Evolutionary conservation across 1,140 invertebrate species (phyloP), one percentile per base, ranked within the genome.

Genomic region (Leptonema lineaticorne): DNA sequence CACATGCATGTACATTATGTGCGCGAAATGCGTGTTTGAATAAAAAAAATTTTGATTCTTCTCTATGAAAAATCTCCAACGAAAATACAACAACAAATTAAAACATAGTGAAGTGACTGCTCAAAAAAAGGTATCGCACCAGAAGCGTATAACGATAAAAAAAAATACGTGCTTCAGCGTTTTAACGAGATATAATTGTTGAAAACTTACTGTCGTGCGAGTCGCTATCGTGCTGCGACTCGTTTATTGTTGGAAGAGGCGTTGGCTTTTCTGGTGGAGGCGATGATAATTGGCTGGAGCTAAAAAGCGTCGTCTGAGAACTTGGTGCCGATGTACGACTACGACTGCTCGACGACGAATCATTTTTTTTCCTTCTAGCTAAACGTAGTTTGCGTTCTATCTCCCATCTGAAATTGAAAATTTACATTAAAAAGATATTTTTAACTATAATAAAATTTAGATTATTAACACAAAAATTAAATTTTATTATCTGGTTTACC

Each of bases 331-430:
- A 41, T 0, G 46, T 14, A 11, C 26, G 18, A 16, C 18, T 60
- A 27, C 30, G 53, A 18, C n/a, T 45, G 75, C 75, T 1, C 68
- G 75, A 1, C 75, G 78, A 11, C 11, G 53, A 41, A 75, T 77
- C 18, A 77, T 79, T 0, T 77, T 78, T 69, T 94, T 94, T 79
- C 68, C 94, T 93, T 63, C 91, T 92, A 0, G 92, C 93, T 73
- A 94, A 83, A 53, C 92, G 85, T 6, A 99, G 78, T 78, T 98
- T 98, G 68, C 96, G 91, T 75, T 98, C 94, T 64, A 98, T 98
- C 79, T 98, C 96, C 89, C 97, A 98, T 76, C 95, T 91, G 71
- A 41, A 64, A 29, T 30, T 27, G 16, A 76, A 76, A 62, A 72
- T 50, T 57, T 58, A 58, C 5, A 33, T 30, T 6, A 53, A 30